A percentile compares a stretch with the other conserved stretches of the same genome.
These are phyloP conservation scores for Apomyelois bistriatella DNA, from an alignment of 2,888 invertebrate species.

Conservation along the genomic window DNA sequence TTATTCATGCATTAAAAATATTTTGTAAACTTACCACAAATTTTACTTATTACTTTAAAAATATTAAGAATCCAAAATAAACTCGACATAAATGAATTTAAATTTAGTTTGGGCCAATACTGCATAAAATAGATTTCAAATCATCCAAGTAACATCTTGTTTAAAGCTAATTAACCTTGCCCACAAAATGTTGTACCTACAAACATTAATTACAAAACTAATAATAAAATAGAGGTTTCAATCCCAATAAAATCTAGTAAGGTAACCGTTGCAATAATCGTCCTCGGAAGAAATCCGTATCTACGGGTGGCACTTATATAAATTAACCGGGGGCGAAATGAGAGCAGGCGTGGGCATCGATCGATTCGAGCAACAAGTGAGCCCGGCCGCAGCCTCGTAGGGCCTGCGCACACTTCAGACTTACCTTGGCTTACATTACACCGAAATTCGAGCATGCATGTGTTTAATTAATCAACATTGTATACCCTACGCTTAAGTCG, in stretches of 20 bases:
- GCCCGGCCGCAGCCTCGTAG: conserved; percentile 21
- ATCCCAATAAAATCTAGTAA: neutral
- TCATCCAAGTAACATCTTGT: no score
- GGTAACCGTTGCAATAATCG: conserved; percentile 8
- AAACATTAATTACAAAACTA: neutral
- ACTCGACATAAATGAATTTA: no score
- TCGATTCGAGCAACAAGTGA: conserved; percentile 61
- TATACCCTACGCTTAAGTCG: neutral
- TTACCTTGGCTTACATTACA: neutral
- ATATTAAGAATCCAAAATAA: no score
- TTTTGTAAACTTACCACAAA: no score
- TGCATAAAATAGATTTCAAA: no score
- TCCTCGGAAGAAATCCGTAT: conserved; percentile 10
- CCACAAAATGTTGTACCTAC: no score
- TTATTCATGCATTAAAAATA: no score
- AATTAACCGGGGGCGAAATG: conserved; percentile 48
- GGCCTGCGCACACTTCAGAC: conserved; percentile 9
- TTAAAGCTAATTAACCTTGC: no score
- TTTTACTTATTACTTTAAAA: no score
- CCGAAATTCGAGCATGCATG: neutral
- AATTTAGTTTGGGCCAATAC: no score
- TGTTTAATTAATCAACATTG: neutral
- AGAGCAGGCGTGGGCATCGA: conserved; percentile 41
- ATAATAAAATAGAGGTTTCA: neutral
- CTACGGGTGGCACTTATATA: conserved; percentile 37